Conservation (phyloP, 2,797 vertebrate genomes). For the Heterohyrax brucei region DNA sequence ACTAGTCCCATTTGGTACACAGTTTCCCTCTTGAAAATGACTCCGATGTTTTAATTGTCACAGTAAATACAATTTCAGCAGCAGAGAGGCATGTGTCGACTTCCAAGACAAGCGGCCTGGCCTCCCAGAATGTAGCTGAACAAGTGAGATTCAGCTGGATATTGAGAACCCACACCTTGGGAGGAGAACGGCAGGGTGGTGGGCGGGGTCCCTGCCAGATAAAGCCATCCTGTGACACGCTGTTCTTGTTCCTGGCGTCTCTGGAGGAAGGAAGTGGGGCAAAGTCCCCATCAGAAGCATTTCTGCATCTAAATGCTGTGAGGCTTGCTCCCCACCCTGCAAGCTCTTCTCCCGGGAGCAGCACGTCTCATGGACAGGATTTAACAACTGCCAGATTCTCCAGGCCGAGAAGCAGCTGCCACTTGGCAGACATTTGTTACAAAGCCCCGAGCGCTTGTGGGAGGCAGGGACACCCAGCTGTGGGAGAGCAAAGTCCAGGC, state of each 20-base stretch:
- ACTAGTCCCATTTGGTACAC: not conserved
- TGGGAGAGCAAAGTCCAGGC: conserved; percentile 85
- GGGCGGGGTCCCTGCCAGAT: not conserved
- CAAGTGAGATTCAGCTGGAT: not conserved
- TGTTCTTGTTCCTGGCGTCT: not conserved
- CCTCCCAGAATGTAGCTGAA: not conserved
- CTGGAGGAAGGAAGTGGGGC: not conserved
- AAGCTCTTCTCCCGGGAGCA: conserved; percentile 83
- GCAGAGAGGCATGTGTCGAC: not conserved
- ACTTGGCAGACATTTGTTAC: conserved; percentile 90
- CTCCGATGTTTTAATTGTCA: not conserved
- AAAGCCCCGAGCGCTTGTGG: conserved; percentile 82
- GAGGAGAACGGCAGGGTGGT: too few relatives aligned
- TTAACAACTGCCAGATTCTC: conserved; percentile 87
- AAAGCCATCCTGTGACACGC: not conserved
- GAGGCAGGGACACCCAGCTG: conserved; percentile 86
- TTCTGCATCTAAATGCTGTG: not conserved
- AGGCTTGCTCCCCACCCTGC: conserved; percentile 73
- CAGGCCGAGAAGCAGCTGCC: conserved; percentile 89
- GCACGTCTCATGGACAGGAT: conserved; percentile 86
- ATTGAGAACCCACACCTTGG: not conserved
- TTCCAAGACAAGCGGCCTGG: not conserved
- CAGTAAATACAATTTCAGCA: not conserved
- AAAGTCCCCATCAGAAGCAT: not conserved
- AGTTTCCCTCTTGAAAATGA: conserved; percentile 12